Base-by-base conservation (phyloP, 2,888 invertebrate genomes). In the Acanthopleura granulata region DNA sequence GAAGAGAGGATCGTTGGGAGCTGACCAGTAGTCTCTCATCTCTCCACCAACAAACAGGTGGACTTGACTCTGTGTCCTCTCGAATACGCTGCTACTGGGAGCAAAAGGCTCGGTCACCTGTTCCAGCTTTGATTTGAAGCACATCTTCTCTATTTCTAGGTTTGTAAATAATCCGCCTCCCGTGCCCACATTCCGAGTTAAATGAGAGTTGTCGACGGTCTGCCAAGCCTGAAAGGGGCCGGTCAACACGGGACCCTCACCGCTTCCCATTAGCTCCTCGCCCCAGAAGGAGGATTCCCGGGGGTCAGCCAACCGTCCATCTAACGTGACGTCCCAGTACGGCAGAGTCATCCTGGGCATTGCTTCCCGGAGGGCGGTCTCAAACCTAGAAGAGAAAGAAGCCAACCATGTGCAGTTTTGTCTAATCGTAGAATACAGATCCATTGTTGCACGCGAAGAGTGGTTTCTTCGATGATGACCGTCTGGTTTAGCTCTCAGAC, bases 221-320 rank as follows among this genome's bases (percentile, higher is more conserved):
- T 69, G 74, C 86, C 86, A 87, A 74, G 82, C 79, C 30, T 84
- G 85, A 69, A 86, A 87, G 4, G 87, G 86, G 3, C 87, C 87
- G 0, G 74, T 71, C n/a, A 75, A 77, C 1, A 87, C 86, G 11
- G 84, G 75, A 4, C 86, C 87, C 30, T 82, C 78, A 0, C 82
- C 80, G 49, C 78, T 82, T 11, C 86, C 86, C 11, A 85, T 72
- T 69, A 87, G 86, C 0, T 80, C 78, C 0, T 82, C 77, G 12
- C 84, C 81, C 82, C 84, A 87, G 15, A 87, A 62, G 25, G 80
- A 75, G 1, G 87, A 87, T 50, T 78, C 75, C 0, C 77, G 74
- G 0, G 86, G 83, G 73, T 83, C 79, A 0, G 66, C 75, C 62
- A 86, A 75, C 15, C 80, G 78, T 25, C 78, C 79, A 74, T 86